Base-by-base conservation (phyloP, 1,140 invertebrate species). In the Vanessa tameamea region DNA sequence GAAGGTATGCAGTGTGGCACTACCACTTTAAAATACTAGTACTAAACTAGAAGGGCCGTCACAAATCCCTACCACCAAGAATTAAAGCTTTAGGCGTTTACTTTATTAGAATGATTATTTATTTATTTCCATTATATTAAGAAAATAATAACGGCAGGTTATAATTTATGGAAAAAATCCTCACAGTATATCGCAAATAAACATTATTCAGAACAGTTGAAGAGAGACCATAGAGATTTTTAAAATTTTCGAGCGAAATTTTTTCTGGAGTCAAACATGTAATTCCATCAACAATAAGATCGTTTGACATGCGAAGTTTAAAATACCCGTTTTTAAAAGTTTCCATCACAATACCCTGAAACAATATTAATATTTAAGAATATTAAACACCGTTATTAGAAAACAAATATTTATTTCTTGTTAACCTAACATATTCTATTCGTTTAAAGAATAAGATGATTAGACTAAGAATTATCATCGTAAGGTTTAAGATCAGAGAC, bases 271-370 rank as follows among this genome's bases (percentile, higher is more conserved):
- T 87, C 13, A 92, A 72, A 77, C 90, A 92, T 0, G 90, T 92
- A 16, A 92, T 77, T 8, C 87, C 85, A 47, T 92, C 90, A 0
- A 92, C 87, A 0, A 86, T 75, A 1, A 86, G 65, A 13, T 90
- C 82, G 8, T 78, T 87, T 8, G 71, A 87, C 0, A 92, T 37
- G 59, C 89, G 90, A 15, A 92, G 47, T 61, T 92, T 92, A 69
- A 92, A 92, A 66, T 92, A 92, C 8, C 90, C 90, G 7, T 59
- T 73, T 72, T 91, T 88, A 37, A 87, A 92, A 1, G 90, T 92
- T 73, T 92, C 90, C 78, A 91, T 72, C 0, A 92, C 82, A n/a
- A 77, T 72, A 5, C 90, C 90, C 90, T 92, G 68, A 64, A 78
- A 83, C 64, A 59, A 26, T 50, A 47, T 55, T 14, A 23, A 43